Evolutionary conservation across 1,140 invertebrate genomes (phyloP).

Genomic region (Trichogramma pretiosum): DNA sequence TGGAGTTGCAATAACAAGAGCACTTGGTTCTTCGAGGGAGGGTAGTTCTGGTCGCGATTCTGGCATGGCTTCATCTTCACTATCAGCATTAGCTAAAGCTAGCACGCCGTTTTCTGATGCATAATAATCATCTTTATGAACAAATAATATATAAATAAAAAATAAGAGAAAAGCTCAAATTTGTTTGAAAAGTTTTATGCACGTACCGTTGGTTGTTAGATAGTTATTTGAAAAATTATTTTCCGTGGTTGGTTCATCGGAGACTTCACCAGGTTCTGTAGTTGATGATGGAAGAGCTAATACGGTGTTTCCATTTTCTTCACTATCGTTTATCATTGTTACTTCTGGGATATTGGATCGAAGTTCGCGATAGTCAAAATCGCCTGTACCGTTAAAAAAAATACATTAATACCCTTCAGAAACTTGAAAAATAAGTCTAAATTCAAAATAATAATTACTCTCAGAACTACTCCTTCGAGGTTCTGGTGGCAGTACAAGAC

Average conservation of each 20-base stretch:
- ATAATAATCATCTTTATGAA: slow-evolving; percentile 34
- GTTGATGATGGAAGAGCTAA: slow-evolving; percentile 29
- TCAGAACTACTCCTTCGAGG: slow-evolving; percentile 50
- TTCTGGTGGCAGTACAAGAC: slow-evolving; percentile 54
- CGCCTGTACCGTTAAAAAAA: no score
- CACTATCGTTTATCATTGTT: slow-evolving; percentile 36
- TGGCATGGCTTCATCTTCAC: slow-evolving; percentile 29
- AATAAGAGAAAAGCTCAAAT: no score
- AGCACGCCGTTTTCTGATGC: slow-evolving; percentile 37
- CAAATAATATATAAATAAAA: slow-evolving; percentile 23
- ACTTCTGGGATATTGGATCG: slow-evolving; percentile 36
- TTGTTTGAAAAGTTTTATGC: no score
- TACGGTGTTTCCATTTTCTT: slow-evolving; percentile 24
- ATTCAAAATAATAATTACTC: slow-evolving; percentile 34
- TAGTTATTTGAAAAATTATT: slow-evolving; percentile 25
- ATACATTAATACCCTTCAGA: background rate
- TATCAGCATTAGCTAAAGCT: slow-evolving; percentile 32
- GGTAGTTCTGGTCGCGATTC: slow-evolving; percentile 31
- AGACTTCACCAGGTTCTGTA: slow-evolving; percentile 19
- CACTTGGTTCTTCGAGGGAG: slow-evolving; percentile 29
- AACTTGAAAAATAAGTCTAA: slow-evolving; percentile 6
- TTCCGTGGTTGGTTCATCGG: slow-evolving; percentile 10
- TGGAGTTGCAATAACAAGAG: slow-evolving; percentile 32
- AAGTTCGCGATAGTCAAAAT: slow-evolving; percentile 39
- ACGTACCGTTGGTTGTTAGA: slow-evolving; percentile 28